Conservation (phyloP, 2,888 invertebrate genomes). For the Erynnis tages region DNA sequence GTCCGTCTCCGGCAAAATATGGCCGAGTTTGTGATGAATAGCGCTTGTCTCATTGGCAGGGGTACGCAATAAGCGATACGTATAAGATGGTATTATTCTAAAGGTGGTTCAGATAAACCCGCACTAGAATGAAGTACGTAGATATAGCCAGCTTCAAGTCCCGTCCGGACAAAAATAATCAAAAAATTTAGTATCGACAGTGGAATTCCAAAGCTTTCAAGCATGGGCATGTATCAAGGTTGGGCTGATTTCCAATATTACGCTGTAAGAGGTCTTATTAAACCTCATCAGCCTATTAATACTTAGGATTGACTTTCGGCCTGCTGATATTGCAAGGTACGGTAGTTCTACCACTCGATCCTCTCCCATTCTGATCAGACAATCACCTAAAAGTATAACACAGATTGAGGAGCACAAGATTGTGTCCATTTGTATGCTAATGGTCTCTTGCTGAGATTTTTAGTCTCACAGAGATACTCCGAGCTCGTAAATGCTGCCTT, state of each 20-base stretch:
- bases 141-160: too few species aligned
- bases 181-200: too few species aligned
- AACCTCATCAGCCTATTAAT: too few species aligned
- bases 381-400: neutral
- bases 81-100: neutral
- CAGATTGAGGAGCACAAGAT: slow-evolving; percentile 9
- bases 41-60: neutral
- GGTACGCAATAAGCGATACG: neutral
- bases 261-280: too few species aligned
- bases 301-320: too few species aligned
- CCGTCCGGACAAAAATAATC: too few species aligned
- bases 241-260: too few species aligned
- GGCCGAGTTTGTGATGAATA: slow-evolving; percentile 7
- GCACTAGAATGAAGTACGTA: neutral
- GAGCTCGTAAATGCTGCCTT: slow-evolving; percentile 8
- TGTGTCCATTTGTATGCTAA: slow-evolving; percentile 23
- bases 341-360: neutral
- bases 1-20: slow-evolving; percentile 2
- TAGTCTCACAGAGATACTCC: neutral
- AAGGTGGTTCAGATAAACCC: neutral
- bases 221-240: too few species aligned
- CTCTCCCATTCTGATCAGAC: neutral
- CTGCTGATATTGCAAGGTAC: too few species aligned
- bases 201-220: too few species aligned
- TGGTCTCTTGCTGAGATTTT: slow-evolving; percentile 20